Evolutionary conservation across 2,113 vertebrate genomes (phyloP).

Genomic region (Vulpes vulpes): DNA sequence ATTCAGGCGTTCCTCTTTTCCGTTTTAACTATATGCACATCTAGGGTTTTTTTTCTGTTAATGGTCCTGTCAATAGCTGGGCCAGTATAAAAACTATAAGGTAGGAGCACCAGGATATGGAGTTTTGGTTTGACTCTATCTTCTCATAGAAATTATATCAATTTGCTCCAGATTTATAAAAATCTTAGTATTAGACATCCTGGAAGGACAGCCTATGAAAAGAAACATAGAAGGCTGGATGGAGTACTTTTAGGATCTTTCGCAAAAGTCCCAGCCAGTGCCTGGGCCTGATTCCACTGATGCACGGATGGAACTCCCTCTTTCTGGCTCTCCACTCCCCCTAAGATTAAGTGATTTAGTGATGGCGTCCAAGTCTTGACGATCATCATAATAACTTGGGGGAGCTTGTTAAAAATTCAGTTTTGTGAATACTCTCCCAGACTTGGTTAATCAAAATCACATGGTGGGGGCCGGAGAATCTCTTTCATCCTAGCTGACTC

Average conservation of each 20-base stretch:
- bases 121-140: background rate
- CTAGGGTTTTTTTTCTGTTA: background rate
- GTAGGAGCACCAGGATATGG: background rate
- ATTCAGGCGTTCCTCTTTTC: background rate
- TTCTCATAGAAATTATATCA: background rate
- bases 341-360: fast-evolving
- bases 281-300: background rate
- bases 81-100: background rate
- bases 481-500: background rate
- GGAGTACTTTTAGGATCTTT: background rate
- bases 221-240: background rate
- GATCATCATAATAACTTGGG: background rate
- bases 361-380: background rate
- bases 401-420: background rate
- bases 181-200: background rate
- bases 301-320: background rate
- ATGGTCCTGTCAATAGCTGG: background rate
- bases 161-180: background rate
- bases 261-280: background rate
- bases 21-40: background rate
- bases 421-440: background rate
- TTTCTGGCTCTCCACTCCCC: background rate
- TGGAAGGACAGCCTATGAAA: background rate
- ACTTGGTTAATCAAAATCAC: background rate
- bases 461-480: background rate